Conservation (phyloP, 2,797 vertebrate species). For the Eidolon dupreanum region DNA sequence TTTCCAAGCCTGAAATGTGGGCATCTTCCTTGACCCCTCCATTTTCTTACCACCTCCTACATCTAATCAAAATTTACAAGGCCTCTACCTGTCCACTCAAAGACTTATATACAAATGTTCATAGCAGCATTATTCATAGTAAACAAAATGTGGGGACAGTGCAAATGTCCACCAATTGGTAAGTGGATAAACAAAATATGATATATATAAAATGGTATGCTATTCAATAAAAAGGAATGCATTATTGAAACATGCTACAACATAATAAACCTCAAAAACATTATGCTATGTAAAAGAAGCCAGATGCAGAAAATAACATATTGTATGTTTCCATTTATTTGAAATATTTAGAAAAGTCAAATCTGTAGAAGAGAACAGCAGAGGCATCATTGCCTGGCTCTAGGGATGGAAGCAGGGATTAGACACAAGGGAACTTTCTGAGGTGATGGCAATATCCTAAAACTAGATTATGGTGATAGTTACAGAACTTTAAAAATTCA, state of each 20-base stretch:
- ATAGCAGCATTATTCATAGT: background rate
- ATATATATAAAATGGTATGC: background rate
- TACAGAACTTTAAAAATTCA: background rate
- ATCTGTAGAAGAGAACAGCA: background rate
- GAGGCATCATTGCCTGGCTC: background rate
- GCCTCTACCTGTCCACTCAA: background rate
- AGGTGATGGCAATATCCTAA: background rate
- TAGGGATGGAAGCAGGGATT: background rate
- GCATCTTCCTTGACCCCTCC: background rate
- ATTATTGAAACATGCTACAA: background rate
- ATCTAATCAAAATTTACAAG: background rate
- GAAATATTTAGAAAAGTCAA: constrained; percentile 38
- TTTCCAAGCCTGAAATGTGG: background rate
- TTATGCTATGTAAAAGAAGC: background rate
- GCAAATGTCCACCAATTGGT: background rate
- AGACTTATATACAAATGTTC: background rate
- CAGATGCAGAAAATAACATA: background rate
- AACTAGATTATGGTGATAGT: background rate
- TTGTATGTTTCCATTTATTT: background rate
- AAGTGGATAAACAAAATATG: background rate
- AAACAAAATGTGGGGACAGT: background rate
- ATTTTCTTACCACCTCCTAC: background rate
- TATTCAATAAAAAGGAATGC: background rate
- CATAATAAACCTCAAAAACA: background rate
- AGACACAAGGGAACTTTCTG: background rate